Evolutionary conservation across 35 echinoderm and acorn worm genomes (phyloP).

Genomic region (Heliocidaris tuberculata): DNA sequence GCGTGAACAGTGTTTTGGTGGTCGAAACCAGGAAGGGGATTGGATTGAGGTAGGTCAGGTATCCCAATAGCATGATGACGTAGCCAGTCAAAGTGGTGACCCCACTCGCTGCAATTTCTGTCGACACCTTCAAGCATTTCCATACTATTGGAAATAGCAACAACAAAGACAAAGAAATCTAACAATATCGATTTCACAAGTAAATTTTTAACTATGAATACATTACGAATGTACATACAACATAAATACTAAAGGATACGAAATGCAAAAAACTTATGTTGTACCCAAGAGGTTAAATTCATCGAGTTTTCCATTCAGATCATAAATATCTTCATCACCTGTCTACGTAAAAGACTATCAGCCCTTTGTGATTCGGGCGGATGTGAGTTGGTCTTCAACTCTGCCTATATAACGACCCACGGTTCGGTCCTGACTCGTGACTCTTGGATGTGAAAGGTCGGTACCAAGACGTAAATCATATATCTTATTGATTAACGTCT

Average conservation of each 20-base stretch:
- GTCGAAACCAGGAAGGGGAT: background rate
- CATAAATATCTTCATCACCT: too few relatives aligned
- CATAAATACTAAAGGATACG: too few relatives aligned
- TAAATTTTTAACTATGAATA: too few relatives aligned
- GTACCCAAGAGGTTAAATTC: too few relatives aligned
- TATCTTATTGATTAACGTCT: background rate
- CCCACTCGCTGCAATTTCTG: conserved; percentile 10
- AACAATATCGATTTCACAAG: too few relatives aligned
- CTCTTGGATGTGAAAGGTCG: background rate
- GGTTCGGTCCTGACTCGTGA: background rate
- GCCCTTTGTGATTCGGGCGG: too few relatives aligned
- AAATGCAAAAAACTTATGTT: too few relatives aligned
- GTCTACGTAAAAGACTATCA: too few relatives aligned
- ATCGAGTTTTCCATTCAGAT: too few relatives aligned
- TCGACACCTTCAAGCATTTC: background rate
- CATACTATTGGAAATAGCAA: background rate
- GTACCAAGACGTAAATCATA: too few relatives aligned
- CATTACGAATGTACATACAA: too few relatives aligned
- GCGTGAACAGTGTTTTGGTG: background rate
- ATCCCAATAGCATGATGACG: background rate
- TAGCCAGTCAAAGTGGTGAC: background rate
- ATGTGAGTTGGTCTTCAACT: too few relatives aligned
- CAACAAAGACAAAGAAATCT: background rate
- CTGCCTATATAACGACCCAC: background rate
- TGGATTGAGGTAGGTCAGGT: conserved; percentile 28